These are phyloP conservation scores for Montipora capitata DNA, from an alignment of 92 coral and sea anemone species.

Conservation along the genomic window DNA sequence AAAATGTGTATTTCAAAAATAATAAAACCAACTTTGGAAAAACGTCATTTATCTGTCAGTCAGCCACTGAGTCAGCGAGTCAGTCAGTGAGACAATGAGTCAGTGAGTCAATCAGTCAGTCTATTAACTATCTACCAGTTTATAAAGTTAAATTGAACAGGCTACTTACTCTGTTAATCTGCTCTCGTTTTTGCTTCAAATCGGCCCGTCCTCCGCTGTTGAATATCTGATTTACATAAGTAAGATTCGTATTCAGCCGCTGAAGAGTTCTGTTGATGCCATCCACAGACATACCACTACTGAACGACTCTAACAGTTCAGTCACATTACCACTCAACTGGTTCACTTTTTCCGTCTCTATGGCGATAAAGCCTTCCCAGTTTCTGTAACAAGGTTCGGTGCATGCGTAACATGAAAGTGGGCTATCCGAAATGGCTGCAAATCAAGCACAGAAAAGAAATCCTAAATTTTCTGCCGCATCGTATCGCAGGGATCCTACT, in stretches of 20 bases:
- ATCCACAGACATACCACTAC: slow-evolving; percentile 85
- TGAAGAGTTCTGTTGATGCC: slow-evolving; percentile 82
- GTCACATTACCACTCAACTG: slow-evolving; percentile 80
- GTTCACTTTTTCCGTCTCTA: slow-evolving; percentile 71
- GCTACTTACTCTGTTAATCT: slow-evolving; percentile 77
- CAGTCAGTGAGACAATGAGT: not conserved
- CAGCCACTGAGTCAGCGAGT: too few relatives aligned
- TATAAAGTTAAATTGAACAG: too few relatives aligned
- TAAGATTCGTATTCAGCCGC: slow-evolving; percentile 76
- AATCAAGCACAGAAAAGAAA: not conserved
- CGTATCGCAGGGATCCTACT: too few relatives aligned
- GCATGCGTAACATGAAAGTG: slow-evolving; percentile 86
- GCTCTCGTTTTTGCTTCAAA: slow-evolving; percentile 73
- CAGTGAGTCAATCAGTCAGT: too few relatives aligned
- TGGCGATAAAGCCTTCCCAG: slow-evolving; percentile 85
- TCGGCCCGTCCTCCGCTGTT: slow-evolving; percentile 81
- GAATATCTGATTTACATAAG: slow-evolving; percentile 82
- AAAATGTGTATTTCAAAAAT: too few relatives aligned
- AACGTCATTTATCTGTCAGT: too few relatives aligned
- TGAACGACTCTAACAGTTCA: slow-evolving; percentile 82
- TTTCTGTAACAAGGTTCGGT: slow-evolving; percentile 88
- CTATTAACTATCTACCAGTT: too few relatives aligned
- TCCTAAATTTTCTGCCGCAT: not conserved
- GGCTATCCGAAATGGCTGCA: slow-evolving; percentile 78
- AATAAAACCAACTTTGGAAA: too few relatives aligned